Evolutionary conservation across 1,140 invertebrate species (phyloP), one percentile per base, ranked within the genome.

Genomic region (Platyura marginata): DNA sequence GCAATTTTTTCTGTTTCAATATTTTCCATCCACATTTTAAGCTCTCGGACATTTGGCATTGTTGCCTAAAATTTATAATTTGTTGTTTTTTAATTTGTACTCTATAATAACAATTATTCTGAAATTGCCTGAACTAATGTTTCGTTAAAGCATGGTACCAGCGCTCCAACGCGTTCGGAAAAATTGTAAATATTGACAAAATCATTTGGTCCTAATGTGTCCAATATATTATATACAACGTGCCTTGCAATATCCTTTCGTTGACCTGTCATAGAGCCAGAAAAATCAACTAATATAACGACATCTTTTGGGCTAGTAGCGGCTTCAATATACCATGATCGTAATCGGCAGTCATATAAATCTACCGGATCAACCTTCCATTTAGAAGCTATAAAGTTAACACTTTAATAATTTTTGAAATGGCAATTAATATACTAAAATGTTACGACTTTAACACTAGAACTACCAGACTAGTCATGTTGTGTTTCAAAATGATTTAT

Each of bases 201-300:
- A 64, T 99, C 96, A 65, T 99, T 95, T 61, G 95, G 92, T 44
- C 86, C 92, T 18, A 99, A 74, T 0, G 96, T 98, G 49, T 98
- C 92, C 41, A 99, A 67, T 46, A 99, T 94, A 49, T 90, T 90
- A 42, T 85, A 79, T 32, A 95, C 86, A 15, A 96, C 87, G 53
- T 93, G 89, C 54, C 81, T 80, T 5, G 94, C 92, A 46, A 98
- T 95, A 62, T 90, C 84, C 55, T 83, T 76, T 47, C 90, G 70
- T 51, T 89, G 75, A 5, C 94, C 93, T 32, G 81, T 93, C 92
- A 98, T 98, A 25, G 93, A 98, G 19, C 95, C 96, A 51, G 89
- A 88, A 22, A 74, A 77, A 62, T 99, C 96, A 25, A 98, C 72
- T 43, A 99, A 66, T 49, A 99, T 93, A 9, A 99, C 67, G 46